Base-by-base conservation (phyloP, 1,140 invertebrate species). In the Lepidotrigona ventralis region DNA sequence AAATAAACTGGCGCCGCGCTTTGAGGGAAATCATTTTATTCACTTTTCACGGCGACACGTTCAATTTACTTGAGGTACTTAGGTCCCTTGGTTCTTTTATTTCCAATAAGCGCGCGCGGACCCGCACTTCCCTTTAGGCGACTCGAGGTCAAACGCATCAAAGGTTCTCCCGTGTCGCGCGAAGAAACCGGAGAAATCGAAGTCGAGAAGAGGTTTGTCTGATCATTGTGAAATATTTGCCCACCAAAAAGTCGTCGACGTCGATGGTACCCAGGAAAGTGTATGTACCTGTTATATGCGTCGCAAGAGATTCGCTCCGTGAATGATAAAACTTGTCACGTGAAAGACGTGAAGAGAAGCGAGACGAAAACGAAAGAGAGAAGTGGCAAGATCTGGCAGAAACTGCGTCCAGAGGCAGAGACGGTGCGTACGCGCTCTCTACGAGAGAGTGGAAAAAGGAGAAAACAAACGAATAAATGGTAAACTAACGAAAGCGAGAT, bases 1-100 rank as follows among this genome's bases (percentile, higher is more conserved):
- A 66, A 74, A 33, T 73, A 73, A 80, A 46, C 51, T 26, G 58
- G 29, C 39, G 6, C 51, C 53, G 51, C 63, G 60, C 70, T 83
- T 80, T 51, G 72, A 63, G 51, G 76, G 46, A 86, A 83, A 86
- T 72, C 71, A 33, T 84, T 77, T 68, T 70, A 77, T 84, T 77
- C 71, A 29, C 53, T 74, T 86, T 54, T 64, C n/a, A 74, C 63
- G 68, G 54, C n/a, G 85, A 86, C 76, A 71, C 66, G 66, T 84
- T 79, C 85, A 70, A 73, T 86, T 75, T 69, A 74, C 39, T 60
- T 68, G 11, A 8, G 39, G 71, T 79, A 53, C 54, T 17, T 54
- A 51, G 82, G 60, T 46, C 39, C 39, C 39, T 46, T 8, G 56
- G 39, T 46, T 46, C 69, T 80, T 86, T 87, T 73, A 86, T 72